phyloP scores from a whole-genome alignment of 2,113 vertebrate species.

The Mastomys coucha region DNA sequence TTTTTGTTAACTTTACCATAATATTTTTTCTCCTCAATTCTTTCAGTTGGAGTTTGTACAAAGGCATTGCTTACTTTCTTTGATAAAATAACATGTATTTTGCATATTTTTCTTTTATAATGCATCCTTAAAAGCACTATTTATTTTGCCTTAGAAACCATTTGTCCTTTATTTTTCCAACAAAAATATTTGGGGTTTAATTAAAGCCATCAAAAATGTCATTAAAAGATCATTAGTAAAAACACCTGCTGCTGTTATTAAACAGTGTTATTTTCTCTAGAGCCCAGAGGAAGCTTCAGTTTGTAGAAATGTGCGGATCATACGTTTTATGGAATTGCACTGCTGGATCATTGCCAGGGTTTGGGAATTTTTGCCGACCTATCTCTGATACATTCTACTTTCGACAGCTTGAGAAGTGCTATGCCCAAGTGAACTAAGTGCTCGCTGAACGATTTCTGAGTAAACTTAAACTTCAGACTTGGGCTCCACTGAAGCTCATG shows the following conservation, averaged over 20 bases:
- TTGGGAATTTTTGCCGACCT: slow-evolving; percentile 12
- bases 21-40: slow-evolving; percentile 24
- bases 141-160: slow-evolving; percentile 66
- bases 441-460: background rate
- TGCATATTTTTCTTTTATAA: slow-evolving; percentile 3
- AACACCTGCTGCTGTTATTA: slow-evolving; percentile 68
- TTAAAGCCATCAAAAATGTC: slow-evolving; percentile 77
- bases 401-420: background rate
- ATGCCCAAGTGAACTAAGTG: background rate
- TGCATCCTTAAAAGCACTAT: slow-evolving; percentile 49
- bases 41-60: slow-evolving; percentile 36
- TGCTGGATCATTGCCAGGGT: background rate
- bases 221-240: slow-evolving; percentile 78
- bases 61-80: slow-evolving; percentile 24
- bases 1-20: slow-evolving; percentile 27
- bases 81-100: slow-evolving; percentile 8
- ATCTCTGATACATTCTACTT: background rate
- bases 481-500: background rate
- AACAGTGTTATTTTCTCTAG: background rate
- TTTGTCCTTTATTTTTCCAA: slow-evolving; percentile 75
- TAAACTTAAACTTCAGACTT: slow-evolving; percentile 57
- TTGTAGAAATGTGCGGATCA: background rate
- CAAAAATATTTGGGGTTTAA: slow-evolving; percentile 77
- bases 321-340: background rate
- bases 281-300: slow-evolving; percentile 26